A percentile compares a stretch with the other conserved stretches of the same genome.
Evolutionary conservation across 2,797 vertebrate genomes (phyloP).

Genomic region (Pseudochaenichthys georgianus): DNA sequence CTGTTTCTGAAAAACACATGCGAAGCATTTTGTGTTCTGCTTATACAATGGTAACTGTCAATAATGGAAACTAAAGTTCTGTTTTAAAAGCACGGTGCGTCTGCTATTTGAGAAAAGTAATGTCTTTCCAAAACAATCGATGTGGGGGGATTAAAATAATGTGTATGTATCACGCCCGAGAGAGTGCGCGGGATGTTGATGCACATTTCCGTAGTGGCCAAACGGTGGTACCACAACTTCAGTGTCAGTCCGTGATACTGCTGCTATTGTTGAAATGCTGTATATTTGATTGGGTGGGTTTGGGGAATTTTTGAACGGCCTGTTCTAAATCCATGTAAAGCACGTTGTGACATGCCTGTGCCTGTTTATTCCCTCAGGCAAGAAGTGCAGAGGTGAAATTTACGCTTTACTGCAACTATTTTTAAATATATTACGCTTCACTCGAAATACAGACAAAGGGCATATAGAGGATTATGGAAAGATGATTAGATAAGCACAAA

Average conservation of each 20-base stretch:
- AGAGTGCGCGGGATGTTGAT: too few species aligned
- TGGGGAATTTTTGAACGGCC: too few species aligned
- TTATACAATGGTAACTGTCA: too few species aligned
- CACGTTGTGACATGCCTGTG: neutral
- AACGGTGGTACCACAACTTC: too few species aligned
- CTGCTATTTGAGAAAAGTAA: neutral
- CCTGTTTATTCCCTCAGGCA: constrained; percentile 19
- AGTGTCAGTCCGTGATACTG: too few species aligned
- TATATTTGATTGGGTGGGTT: too few species aligned
- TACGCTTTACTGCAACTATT: constrained; percentile 46
- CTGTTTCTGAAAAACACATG: constrained; percentile 30
- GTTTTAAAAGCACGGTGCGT: neutral
- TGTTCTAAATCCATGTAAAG: too few species aligned
- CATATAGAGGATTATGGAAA: constrained; percentile 28
- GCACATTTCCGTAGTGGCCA: too few species aligned
- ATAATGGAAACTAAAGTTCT: too few species aligned
- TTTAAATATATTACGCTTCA: constrained; percentile 42
- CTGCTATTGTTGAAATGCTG: too few species aligned
- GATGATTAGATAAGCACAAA: constrained; percentile 42
- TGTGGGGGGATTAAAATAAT: neutral
- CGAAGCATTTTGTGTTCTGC: constrained; percentile 21
- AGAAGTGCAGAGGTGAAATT: constrained; percentile 30
- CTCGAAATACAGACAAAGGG: constrained; percentile 30
- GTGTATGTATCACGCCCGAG: too few species aligned
- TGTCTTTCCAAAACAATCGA: neutral